These are phyloP conservation scores for Montipora efflorescens DNA, from an alignment of 64 coral and sea anemone genomes.

Conservation along the genomic window DNA sequence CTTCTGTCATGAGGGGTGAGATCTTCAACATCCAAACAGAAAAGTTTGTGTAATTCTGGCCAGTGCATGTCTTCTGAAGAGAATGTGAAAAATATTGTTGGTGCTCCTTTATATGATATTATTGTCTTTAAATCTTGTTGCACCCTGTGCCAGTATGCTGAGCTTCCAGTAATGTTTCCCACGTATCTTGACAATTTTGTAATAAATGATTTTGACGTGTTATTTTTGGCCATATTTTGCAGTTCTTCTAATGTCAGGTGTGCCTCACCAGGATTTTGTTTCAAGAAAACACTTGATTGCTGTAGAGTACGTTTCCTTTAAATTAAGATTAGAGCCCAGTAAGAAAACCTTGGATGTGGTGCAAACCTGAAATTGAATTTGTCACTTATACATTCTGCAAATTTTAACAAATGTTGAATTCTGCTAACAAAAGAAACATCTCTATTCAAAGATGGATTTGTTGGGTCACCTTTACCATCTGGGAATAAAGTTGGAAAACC, in stretches of 20 bases:
- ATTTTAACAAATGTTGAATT: too few species aligned
- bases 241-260: slow-evolving; percentile 37
- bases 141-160: slow-evolving; percentile 29
- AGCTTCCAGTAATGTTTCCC: slow-evolving; percentile 1
- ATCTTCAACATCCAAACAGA: neutral
- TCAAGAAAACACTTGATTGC: slow-evolving; percentile 34
- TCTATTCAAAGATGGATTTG: too few species aligned
- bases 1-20: slow-evolving; percentile 8
- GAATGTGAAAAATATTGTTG: slow-evolving; percentile 43
- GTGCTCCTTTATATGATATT: neutral
- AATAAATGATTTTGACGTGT: neutral
- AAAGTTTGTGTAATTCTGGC: slow-evolving; percentile 27
- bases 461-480: too few species aligned
- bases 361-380: slow-evolving; percentile 36
- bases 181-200: slow-evolving; percentile 25
- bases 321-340: slow-evolving; percentile 47
- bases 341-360: slow-evolving; percentile 34
- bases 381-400: neutral
- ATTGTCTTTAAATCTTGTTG: slow-evolving; percentile 35
- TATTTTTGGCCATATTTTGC: slow-evolving; percentile 30
- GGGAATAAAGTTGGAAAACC: too few species aligned
- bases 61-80: slow-evolving; percentile 15
- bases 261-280: slow-evolving; percentile 57
- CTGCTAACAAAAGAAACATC: too few species aligned
- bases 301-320: slow-evolving; percentile 38